phyloP scores from a whole-genome alignment of 1,140 invertebrate genomes.

The Drosophila sulfurigaster region DNA sequence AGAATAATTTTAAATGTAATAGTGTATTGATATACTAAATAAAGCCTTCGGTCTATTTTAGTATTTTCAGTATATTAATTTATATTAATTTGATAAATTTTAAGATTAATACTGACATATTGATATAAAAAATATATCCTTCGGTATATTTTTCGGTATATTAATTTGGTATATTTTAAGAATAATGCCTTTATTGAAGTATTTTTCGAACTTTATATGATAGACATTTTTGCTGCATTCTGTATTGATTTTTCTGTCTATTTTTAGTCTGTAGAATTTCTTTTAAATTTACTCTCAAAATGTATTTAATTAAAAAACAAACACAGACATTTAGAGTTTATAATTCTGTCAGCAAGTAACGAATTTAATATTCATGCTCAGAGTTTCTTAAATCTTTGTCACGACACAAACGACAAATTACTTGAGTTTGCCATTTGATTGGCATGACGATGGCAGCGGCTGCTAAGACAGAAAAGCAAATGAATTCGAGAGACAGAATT shows the following conservation, averaged over 20 bases:
- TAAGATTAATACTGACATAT: no score
- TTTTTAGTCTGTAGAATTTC: neutral
- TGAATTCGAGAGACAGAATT: slow-evolving; percentile 13
- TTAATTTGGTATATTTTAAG: no score
- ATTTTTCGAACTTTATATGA: neutral
- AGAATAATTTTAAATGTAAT: no score
- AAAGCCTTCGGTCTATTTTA: no score
- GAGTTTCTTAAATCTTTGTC: neutral
- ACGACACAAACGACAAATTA: slow-evolving; percentile 17
- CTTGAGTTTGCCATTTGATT: slow-evolving; percentile 23
- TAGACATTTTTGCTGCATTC: neutral
- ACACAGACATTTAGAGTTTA: neutral
- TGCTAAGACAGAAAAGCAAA: slow-evolving; percentile 6
- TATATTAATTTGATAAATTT: no score
- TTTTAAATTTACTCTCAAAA: no score
- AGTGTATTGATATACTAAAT: no score
- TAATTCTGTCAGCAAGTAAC: neutral
- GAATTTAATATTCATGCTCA: neutral
- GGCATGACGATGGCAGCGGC: neutral
- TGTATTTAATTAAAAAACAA: neutral
- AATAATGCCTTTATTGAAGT: no score
- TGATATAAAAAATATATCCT: no score
- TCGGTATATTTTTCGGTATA: no score
- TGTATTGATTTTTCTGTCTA: neutral
- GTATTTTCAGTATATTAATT: no score